Percentiles rank a stretch among this genome's conserved stretches.
phyloP scores from a whole-genome alignment of 1,140 invertebrate genomes.

The Idris sp. region DNA sequence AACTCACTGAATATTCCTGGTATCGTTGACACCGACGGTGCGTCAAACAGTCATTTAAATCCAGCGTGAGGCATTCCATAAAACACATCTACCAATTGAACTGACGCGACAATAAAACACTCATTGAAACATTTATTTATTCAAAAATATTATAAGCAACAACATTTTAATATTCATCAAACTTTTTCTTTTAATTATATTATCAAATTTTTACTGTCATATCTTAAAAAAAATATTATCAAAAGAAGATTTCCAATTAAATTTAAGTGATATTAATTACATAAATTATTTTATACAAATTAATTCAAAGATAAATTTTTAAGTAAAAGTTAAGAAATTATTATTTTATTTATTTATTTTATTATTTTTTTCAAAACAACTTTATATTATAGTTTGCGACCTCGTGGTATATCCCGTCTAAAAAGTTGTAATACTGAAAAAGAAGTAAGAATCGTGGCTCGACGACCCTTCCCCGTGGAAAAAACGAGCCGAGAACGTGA shows the following conservation, averaged over 20 bases:
- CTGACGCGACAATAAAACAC: conserved; percentile 8
- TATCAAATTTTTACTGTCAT: too few species aligned
- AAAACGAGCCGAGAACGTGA: conserved; percentile 65
- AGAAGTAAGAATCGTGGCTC: conserved; percentile 41
- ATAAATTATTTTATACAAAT: too few species aligned
- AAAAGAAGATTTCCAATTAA: too few species aligned
- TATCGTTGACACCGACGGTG: conserved; percentile 58
- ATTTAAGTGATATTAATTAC: too few species aligned
- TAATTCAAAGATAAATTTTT: too few species aligned
- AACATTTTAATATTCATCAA: too few species aligned
- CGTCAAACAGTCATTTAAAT: conserved; percentile 58
- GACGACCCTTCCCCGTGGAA: conserved; percentile 60
- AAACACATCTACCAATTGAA: conserved; percentile 50
- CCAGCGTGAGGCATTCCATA: conserved; percentile 62
- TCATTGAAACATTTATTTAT: conserved; percentile 9
- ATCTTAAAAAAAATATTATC: too few species aligned
- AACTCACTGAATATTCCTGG: conserved; percentile 56
- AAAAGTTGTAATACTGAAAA: conserved; percentile 65
- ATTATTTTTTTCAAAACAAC: too few species aligned
- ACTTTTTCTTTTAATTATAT: too few species aligned
- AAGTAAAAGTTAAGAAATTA: too few species aligned
- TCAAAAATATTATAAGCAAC: too few species aligned
- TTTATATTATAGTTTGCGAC: conserved; percentile 4
- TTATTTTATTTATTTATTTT: too few species aligned
- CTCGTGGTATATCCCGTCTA: conserved; percentile 22